These are phyloP conservation scores for Electrophaes corylata DNA, from an alignment of 2,888 invertebrate genomes.

Conservation along the genomic window DNA sequence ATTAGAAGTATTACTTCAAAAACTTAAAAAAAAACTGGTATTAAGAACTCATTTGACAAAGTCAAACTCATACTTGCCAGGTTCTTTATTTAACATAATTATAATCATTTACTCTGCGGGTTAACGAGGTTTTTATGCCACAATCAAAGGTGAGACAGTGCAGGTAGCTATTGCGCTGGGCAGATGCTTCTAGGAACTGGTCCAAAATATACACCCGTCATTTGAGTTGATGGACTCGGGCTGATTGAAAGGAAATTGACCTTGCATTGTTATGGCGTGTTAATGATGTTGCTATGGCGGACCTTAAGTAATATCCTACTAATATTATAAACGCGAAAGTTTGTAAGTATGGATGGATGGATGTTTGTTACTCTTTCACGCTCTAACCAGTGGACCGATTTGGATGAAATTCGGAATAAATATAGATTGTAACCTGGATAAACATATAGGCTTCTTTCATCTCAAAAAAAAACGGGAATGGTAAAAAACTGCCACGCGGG, in stretches of 20 bases:
- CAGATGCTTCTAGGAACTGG: conserved; percentile 42
- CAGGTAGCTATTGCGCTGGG: conserved; percentile 36
- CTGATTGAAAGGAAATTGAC: conserved; percentile 56
- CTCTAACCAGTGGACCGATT: no score
- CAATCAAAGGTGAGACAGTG: conserved; percentile 57
- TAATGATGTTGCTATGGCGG: conserved; percentile 22
- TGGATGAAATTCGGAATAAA: no score
- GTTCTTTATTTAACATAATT: conserved; percentile 13
- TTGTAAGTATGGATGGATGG: no score
- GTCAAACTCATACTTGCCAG: conserved; percentile 3
- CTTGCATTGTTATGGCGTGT: conserved; percentile 36
- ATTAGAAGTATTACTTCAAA: no score
- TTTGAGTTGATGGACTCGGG: conserved; percentile 50
- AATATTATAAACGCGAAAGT: no score
- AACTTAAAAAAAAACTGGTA: neutral
- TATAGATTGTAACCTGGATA: no score
- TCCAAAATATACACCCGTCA: conserved; percentile 45
- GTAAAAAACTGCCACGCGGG: no score
- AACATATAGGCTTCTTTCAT: no score
- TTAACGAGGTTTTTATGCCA: conserved; percentile 74
- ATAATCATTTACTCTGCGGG: conserved; percentile 32
- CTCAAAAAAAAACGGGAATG: no score
- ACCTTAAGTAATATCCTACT: no score
- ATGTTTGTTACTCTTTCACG: no score
- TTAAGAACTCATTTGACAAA: neutral